Percentiles rank a stretch among this genome's conserved stretches.
These are phyloP conservation scores for Muntiacus reevesi DNA, from an alignment of 2,113 vertebrate species.

Conservation along the genomic window DNA sequence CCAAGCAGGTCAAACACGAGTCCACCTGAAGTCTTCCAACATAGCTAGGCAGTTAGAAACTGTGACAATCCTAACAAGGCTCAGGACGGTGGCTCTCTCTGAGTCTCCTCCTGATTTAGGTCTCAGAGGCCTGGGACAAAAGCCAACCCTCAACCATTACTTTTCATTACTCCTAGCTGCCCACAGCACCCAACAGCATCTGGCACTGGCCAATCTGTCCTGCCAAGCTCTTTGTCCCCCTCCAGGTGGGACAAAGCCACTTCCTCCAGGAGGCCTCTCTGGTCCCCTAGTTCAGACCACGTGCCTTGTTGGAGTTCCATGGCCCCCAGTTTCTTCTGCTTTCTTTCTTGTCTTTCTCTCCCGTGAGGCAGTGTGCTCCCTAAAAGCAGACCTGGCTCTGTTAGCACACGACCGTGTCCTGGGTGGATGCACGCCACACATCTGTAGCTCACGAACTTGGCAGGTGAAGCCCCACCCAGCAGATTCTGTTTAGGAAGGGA, in stretches of 20 bases:
- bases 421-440: rapidly evolving
- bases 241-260: too few relatives aligned
- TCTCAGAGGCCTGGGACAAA: neutral
- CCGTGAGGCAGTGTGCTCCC: neutral
- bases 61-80: neutral
- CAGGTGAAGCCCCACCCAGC: neutral
- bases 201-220: neutral
- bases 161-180: neutral
- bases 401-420: neutral
- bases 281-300: neutral
- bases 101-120: neutral
- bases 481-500: neutral
- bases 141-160: neutral
- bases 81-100: neutral
- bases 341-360: neutral
- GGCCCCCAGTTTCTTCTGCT: neutral
- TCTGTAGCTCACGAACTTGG: neutral
- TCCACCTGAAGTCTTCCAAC: neutral
- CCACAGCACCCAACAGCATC: neutral
- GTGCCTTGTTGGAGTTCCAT: neutral
- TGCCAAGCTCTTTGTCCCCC: neutral
- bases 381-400: neutral
- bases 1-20: neutral
- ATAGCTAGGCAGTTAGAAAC: neutral
- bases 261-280: neutral